Evolutionary conservation across 2,797 vertebrate genomes (phyloP).

Genomic region (Margarornis squamiger): DNA sequence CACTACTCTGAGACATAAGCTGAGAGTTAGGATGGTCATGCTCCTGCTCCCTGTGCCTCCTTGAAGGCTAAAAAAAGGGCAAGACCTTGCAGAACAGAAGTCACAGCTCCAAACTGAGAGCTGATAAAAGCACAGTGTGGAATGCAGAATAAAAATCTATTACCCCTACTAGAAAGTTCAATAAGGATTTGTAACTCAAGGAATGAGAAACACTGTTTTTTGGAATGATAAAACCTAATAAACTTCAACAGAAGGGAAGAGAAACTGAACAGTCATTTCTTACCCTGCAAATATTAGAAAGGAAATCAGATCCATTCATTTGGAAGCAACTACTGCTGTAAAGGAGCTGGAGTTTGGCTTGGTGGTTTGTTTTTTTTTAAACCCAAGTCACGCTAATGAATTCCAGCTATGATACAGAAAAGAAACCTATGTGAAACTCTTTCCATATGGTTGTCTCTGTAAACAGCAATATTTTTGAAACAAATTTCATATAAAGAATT

Average conservation of each 20-base stretch:
- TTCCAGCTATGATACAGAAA: neutral
- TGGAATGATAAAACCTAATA: conserved; percentile 16
- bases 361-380: neutral
- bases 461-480: conserved; percentile 45
- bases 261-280: conserved; percentile 9
- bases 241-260: neutral
- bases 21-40: neutral
- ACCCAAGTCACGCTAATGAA: neutral
- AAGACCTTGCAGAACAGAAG: neutral
- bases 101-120: neutral
- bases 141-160: conserved; percentile 3
- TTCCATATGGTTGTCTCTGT: conserved; percentile 31
- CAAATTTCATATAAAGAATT: conserved; percentile 18
- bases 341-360: neutral
- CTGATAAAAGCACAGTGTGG: neutral
- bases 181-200: neutral
- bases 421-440: neutral
- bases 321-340: conserved; percentile 24
- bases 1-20: neutral
- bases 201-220: neutral
- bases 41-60: neutral
- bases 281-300: conserved; percentile 6
- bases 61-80: neutral
- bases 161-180: neutral
- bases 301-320: conserved; percentile 37